Percentiles rank a stretch among this genome's conserved stretches.
phyloP scores from a whole-genome alignment of 1,140 invertebrate species.

The Euschistus heros region DNA sequence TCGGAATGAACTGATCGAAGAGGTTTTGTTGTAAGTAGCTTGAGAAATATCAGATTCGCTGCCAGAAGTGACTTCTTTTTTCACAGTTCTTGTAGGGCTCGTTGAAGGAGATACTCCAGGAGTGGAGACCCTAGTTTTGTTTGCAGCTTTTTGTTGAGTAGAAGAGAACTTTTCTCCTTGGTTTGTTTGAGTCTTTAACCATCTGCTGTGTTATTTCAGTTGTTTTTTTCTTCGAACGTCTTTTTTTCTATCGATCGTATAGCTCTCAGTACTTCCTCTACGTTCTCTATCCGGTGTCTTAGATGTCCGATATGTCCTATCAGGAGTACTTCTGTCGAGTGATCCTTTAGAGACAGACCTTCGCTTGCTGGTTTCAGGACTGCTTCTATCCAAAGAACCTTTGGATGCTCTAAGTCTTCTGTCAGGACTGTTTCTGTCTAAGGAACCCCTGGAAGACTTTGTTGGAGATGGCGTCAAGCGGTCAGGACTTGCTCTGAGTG shows the following conservation, averaged over 20 bases:
- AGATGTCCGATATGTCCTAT: conserved; percentile 24
- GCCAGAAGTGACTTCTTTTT: conserved; percentile 22
- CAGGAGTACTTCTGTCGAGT: conserved; percentile 30
- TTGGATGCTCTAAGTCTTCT: conserved; percentile 9
- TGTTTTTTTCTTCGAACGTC: conserved; percentile 25
- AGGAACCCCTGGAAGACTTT: conserved; percentile 34
- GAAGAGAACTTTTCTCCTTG: conserved; percentile 32
- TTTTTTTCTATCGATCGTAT: conserved; percentile 28
- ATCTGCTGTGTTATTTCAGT: conserved; percentile 17
- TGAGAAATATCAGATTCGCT: conserved; percentile 30
- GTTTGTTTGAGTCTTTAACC: conserved; percentile 21
- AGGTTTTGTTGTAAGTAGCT: conserved; percentile 28
- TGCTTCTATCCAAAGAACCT: conserved; percentile 23
- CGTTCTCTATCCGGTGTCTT: conserved; percentile 27
- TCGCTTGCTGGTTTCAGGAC: background rate
- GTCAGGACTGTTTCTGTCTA: conserved; percentile 30
- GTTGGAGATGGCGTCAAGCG: conserved; percentile 37
- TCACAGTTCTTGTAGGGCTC: conserved; percentile 28
- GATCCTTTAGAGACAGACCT: conserved; percentile 35
- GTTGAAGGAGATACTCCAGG: conserved; percentile 30
- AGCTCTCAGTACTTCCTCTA: conserved; percentile 29
- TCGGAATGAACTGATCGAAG: conserved; percentile 1
- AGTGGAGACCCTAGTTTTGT: conserved; percentile 31
- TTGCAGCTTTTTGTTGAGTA: conserved; percentile 28
- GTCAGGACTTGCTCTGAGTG: conserved; percentile 45